Evolutionary conservation across 2,113 vertebrate species (phyloP), one percentile per base, ranked within the genome.

Genomic region (Corythornis madagascariensis): DNA sequence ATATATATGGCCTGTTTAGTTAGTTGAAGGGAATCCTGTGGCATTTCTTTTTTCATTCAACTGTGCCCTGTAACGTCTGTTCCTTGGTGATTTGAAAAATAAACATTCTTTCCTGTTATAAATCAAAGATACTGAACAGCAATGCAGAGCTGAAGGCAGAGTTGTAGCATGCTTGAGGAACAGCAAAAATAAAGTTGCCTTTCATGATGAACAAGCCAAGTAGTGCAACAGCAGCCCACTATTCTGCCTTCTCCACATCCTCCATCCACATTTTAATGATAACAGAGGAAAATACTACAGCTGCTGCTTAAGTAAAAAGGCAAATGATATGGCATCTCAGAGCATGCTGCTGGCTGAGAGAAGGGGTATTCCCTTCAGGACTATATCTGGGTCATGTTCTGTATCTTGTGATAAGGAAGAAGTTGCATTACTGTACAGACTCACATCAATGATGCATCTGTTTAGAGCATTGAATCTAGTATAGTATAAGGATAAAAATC

Each of bases 351-450:
- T 33, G 12, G 12, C 17, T 86, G 7, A 0, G 2, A 88, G 35
- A 83, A 75, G 24, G 16, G 6, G 2, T 24, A n/a, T 77, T 31
- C 9, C 26, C 26, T 80, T 80, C 59, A 52, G 45, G 45, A 83
- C 21, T 26, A 35, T 16, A 40, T 72, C 10, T 82, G 53, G 47
- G 11, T 48, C 6, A 26, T 18, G 33, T 16, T 29, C 13, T 70
- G 7, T 33, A 25, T n/a, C 38, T 38, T 63, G 21, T 42, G 21
- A 26, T 55, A 45, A 73, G 2, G 5, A 83, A 65, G 56, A 74
- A 1, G 15, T 42, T 59, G 28, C 11, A 31, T 4, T 56, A 15
- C 6, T 0, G 0, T n/a, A 13, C 7, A 57, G 45, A 16, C 20
- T 47, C 13, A 21, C 43, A 52, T 52, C 33, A 85, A 7, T 33